Base-by-base conservation (phyloP, 2,888 invertebrate genomes). In the Andrena praecox region DNA sequence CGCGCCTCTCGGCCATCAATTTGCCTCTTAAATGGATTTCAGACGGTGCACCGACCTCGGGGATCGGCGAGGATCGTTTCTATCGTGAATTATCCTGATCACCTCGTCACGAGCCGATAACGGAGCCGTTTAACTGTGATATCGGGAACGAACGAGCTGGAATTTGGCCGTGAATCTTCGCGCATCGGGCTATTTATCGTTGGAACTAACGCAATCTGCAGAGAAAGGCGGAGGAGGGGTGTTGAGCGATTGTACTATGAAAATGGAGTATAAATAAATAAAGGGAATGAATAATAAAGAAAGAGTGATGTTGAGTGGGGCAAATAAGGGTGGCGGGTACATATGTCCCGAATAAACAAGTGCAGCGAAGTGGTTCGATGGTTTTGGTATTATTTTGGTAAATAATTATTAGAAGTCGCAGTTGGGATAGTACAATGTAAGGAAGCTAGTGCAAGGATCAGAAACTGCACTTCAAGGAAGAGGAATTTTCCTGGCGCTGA, bases 21-120 rank as follows among this genome's bases (percentile, higher is more conserved):
- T 91, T 91, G 85, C 86, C 87, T 90, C 87, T 85, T 91, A 91
- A 91, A 90, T 88, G 88, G 88, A 78, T 89, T 80, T 86, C 62
- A 59, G 72, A 20, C 67, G 35, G 27, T 48, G 76, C 56, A 48
- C 59, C 35, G 24, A 31, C 62, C 35, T 60, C 31, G 56, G 16
- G 12, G 56, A 42, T 48, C 64, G 66, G 20, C 59, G 29, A 35
- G 42, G 10, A 35, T 33, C 33, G 16, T 68, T 24, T 74, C 24
- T 12, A 8, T 27, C 48, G 48, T 10, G 54, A 69, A 69, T 79
- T 64, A 35, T 50, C 50, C 5, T 6, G 27, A 64, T 64, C 29
- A 3, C 16, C 54, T 56, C 10, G 33, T 6, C 52, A 12, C 42
- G 29, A 6, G 29, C 54, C 31, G 71, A 71, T 62, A 77, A 77